Percentiles rank a stretch among this genome's conserved stretches.
Evolutionary conservation across 1,140 invertebrate genomes (phyloP).

Genomic region (Kradibia gibbosae): DNA sequence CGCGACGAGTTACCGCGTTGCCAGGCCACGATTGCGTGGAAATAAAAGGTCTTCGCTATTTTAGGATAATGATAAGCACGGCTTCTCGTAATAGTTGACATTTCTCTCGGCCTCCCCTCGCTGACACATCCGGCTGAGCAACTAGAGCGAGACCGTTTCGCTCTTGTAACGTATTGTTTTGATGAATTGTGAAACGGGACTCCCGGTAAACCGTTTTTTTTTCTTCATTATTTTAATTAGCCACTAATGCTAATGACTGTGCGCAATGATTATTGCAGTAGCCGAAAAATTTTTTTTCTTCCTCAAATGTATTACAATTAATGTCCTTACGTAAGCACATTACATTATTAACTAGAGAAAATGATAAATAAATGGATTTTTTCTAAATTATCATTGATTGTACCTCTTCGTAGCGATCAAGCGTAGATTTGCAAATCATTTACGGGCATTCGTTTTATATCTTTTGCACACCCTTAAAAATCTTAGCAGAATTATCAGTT

Average conservation of each 20-base stretch:
- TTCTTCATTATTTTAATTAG: background rate
- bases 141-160: conserved; percentile 40
- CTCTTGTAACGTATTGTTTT: conserved; percentile 24
- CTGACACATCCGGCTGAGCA: background rate
- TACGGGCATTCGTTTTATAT: too few relatives aligned
- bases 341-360: background rate
- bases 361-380: conserved; percentile 46
- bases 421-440: too few relatives aligned
- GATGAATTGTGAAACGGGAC: background rate
- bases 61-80: background rate
- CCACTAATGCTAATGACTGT: background rate
- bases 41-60: conserved; percentile 3
- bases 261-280: background rate
- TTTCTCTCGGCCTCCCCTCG: background rate
- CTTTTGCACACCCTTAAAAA: too few relatives aligned
- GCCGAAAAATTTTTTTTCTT: too few relatives aligned
- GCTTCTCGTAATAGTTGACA: background rate
- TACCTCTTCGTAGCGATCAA: too few relatives aligned
- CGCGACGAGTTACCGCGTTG: background rate
- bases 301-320: too few relatives aligned
- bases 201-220: background rate
- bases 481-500: too few relatives aligned
- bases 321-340: too few relatives aligned
- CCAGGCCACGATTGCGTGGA: background rate
- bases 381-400: background rate